Conservation (phyloP, 1,140 invertebrate genomes). For the Dryas iulia region DNA sequence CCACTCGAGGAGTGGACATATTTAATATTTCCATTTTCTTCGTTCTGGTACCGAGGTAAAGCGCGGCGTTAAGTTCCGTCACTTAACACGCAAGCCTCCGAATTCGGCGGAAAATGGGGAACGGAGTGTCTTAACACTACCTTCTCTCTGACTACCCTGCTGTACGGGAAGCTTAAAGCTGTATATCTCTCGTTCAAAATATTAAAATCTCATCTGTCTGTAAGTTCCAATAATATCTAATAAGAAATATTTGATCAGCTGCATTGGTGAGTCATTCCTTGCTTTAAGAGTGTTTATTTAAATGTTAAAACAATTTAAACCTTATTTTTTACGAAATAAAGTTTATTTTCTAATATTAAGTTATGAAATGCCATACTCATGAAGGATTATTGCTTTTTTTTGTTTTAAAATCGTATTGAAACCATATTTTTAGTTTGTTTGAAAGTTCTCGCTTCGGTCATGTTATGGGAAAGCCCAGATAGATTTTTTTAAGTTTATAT, state of each 20-base stretch:
- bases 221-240: slow-evolving; percentile 20
- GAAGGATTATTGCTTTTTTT: background rate
- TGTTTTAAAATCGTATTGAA: background rate
- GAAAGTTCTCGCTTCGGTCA: too few species aligned
- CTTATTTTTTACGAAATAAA: background rate
- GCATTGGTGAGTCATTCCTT: slow-evolving; percentile 15
- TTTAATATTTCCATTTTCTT: too few species aligned
- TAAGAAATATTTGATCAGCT: slow-evolving; percentile 26
- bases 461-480: too few species aligned
- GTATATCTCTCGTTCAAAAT: too few species aligned
- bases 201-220: slow-evolving; percentile 11
- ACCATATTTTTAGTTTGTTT: background rate
- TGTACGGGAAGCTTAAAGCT: background rate
- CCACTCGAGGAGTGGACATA: too few species aligned
- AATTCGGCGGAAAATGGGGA: too few species aligned
- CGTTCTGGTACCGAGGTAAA: too few species aligned
- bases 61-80: too few species aligned
- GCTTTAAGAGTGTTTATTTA: background rate
- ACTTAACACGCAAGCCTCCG: too few species aligned
- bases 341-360: background rate
- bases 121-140: too few species aligned
- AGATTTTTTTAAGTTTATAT: too few species aligned
- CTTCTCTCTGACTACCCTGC: background rate
- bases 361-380: background rate
- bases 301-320: background rate